phyloP scores from a whole-genome alignment of 2,888 invertebrate species.

The Drosophila cyrtoloma region DNA sequence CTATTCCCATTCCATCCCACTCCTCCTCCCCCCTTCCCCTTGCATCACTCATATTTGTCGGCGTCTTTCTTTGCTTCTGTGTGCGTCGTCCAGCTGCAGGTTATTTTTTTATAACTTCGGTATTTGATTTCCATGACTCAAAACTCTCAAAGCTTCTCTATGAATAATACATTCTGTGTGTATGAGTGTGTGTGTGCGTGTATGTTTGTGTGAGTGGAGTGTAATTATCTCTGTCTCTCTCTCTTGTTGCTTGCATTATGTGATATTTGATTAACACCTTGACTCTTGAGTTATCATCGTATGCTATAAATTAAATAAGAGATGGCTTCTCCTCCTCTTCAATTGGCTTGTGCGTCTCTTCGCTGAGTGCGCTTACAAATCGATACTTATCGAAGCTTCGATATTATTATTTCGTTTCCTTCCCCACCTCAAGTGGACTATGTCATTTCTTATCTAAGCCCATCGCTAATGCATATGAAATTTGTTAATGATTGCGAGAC shows the following conservation, averaged over 20 bases:
- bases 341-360: neutral
- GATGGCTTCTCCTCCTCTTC: slow-evolving; percentile 1
- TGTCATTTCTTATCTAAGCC: slow-evolving; percentile 5
- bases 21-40: neutral
- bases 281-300: slow-evolving; percentile 42
- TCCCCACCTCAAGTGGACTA: neutral
- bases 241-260: slow-evolving; percentile 12
- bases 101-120: neutral
- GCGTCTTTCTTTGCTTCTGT: slow-evolving; percentile 3
- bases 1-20: neutral
- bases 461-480: neutral
- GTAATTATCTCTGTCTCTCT: neutral
- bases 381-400: neutral
- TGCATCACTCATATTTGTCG: neutral
- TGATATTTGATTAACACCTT: slow-evolving; percentile 44
- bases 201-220: neutral
- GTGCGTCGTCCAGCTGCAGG: slow-evolving; percentile 7
- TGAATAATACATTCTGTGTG: slow-evolving; percentile 18
- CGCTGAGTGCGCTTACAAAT: neutral
- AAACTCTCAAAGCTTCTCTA: slow-evolving; percentile 32
- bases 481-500: slow-evolving; percentile 1
- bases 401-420: neutral
- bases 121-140: slow-evolving; percentile 44
- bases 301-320: slow-evolving; percentile 27
- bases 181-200: neutral